Conservation (phyloP, 2,797 vertebrate species). For the Cyclopterus lumpus region DNA sequence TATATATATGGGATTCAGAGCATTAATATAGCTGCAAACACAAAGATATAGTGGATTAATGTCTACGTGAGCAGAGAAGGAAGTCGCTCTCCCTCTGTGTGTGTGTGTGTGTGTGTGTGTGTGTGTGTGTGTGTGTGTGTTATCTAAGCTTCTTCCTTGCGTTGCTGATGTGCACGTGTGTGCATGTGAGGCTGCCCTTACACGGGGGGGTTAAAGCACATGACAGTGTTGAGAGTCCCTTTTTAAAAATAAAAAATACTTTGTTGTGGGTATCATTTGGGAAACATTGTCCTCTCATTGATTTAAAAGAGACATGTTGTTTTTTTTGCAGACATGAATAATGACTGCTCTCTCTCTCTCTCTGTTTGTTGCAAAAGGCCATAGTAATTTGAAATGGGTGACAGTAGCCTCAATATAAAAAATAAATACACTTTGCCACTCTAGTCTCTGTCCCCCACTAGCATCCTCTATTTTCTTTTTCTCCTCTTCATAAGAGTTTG, state of each 20-base stretch:
- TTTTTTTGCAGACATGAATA: too few species aligned
- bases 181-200: too few species aligned
- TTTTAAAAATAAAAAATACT: neutral
- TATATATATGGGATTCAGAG: neutral
- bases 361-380: too few species aligned
- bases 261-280: neutral
- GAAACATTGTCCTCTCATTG: neutral
- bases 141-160: too few species aligned
- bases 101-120: neutral
- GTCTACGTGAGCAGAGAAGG: neutral
- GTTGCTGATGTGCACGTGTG: neutral
- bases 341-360: too few species aligned
- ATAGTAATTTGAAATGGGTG: too few species aligned
- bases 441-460: neutral
- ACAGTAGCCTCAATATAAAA: too few species aligned
- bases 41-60: neutral
- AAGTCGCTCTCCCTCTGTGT: neutral
- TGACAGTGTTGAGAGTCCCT: too few species aligned
- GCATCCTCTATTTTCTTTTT: too few species aligned
- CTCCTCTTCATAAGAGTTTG: too few species aligned
- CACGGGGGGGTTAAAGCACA: too few species aligned
- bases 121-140: neutral
- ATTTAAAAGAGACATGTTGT: neutral
- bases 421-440: neutral
- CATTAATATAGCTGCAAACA: neutral